Evolutionary conservation across 2,113 vertebrate genomes (phyloP).

Genomic region (Neogale vison): DNA sequence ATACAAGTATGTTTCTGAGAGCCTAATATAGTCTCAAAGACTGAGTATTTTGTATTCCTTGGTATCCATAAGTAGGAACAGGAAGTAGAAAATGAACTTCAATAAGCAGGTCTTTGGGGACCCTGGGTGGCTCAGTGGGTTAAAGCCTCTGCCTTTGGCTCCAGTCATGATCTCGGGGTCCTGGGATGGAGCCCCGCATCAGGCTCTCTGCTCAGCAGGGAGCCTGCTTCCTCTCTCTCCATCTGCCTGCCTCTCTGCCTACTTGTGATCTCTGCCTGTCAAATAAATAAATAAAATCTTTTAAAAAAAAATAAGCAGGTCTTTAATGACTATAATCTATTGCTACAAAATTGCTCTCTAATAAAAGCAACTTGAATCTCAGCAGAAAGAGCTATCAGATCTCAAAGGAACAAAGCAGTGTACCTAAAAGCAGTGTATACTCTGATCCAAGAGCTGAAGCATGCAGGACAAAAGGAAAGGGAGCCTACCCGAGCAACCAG

Average conservation of each 20-base stretch:
- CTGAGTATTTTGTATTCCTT: background rate
- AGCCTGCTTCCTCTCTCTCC: no score
- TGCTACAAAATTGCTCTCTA: background rate
- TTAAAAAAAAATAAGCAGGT: background rate
- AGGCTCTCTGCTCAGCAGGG: no score
- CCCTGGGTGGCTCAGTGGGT: no score
- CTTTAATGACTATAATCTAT: background rate
- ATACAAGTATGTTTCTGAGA: background rate
- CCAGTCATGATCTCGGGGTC: no score
- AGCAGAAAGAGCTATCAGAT: background rate
- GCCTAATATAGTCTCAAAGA: background rate
- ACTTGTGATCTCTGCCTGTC: no score
- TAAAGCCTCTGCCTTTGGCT: no score
- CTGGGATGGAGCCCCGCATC: no score
- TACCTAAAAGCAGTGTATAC: background rate
- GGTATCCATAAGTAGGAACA: background rate
- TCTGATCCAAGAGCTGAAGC: background rate
- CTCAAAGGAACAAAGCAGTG: background rate
- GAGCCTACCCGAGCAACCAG: background rate
- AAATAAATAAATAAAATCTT: no score
- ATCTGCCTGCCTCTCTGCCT: no score
- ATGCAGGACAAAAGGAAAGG: background rate
- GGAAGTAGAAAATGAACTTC: background rate
- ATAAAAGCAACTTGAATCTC: background rate
- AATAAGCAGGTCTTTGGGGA: background rate